Conservation (phyloP, 2,113 vertebrate species). For the Nerophis ophidion region DNA sequence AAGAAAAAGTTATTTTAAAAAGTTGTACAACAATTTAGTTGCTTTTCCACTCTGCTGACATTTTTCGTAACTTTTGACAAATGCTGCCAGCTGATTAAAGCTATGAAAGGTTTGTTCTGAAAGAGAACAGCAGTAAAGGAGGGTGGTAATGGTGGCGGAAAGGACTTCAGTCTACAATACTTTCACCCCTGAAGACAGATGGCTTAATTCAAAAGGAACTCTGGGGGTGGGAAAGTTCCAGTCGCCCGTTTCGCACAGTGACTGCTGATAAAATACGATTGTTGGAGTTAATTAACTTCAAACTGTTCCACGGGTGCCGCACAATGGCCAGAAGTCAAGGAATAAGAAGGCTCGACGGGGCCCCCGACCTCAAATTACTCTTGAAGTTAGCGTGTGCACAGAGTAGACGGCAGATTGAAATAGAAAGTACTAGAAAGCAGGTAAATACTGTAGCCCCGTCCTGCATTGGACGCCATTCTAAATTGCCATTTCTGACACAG, state of each 20-base stretch:
- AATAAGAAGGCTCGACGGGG: not conserved
- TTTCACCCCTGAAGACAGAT: conserved; percentile 13
- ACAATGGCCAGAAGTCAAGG: conserved; percentile 18
- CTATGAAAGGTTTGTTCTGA: not conserved
- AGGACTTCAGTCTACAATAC: not conserved
- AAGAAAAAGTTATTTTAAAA: no score
- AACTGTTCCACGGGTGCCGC: conserved; percentile 14
- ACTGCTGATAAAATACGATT: conserved; percentile 25
- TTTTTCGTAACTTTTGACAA: not conserved
- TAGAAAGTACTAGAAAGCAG: not conserved
- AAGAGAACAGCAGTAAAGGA: not conserved
- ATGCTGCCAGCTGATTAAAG: not conserved
- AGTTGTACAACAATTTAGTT: not conserved
- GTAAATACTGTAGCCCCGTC: no score
- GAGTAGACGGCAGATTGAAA: conserved; percentile 8
- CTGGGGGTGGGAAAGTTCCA: conserved; percentile 20
- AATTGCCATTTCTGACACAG: no score
- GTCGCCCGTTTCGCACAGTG: conserved; percentile 10
- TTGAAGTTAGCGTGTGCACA: conserved; percentile 2
- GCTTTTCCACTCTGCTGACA: not conserved
- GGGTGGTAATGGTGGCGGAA: not conserved
- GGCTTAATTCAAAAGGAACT: conserved; percentile 20
- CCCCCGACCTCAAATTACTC: conserved; percentile 11
- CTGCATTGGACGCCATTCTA: no score
- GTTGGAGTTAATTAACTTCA: conserved; percentile 36